Evolutionary conservation across 2,888 invertebrate genomes (phyloP).

Genomic region (Philereme vetulata): DNA sequence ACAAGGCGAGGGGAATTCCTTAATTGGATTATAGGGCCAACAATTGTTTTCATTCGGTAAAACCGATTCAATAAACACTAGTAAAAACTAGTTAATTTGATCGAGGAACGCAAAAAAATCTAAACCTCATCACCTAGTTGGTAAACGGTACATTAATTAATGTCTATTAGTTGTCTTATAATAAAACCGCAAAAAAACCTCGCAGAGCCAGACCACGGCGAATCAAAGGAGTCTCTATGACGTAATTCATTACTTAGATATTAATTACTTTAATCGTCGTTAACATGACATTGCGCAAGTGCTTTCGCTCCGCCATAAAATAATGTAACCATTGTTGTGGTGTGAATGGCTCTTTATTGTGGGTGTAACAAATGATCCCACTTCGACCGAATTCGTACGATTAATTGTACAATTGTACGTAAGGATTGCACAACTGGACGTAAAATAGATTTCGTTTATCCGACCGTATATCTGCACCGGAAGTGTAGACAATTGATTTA

Average conservation of each 20-base stretch:
- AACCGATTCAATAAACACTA: too few species aligned
- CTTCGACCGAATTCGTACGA: slow-evolving; percentile 54
- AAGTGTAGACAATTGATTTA: slow-evolving; percentile 42
- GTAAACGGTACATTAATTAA: slow-evolving; percentile 6
- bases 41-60: too few species aligned
- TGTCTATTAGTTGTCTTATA: slow-evolving; percentile 2
- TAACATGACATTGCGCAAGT: slow-evolving; percentile 69
- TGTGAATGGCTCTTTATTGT: slow-evolving; percentile 73
- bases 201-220: slow-evolving; percentile 27
- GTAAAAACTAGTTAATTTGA: too few species aligned
- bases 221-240: slow-evolving; percentile 57
- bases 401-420: slow-evolving; percentile 48
- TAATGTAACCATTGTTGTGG: slow-evolving; percentile 73
- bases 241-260: slow-evolving; percentile 71
- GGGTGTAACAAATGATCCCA: slow-evolving; percentile 56
- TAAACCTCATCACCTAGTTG: too few species aligned
- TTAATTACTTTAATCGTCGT: slow-evolving; percentile 78
- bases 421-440: slow-evolving; percentile 44
- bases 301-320: slow-evolving; percentile 74
- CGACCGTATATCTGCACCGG: slow-evolving; percentile 34
- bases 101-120: too few species aligned
- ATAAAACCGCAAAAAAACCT: background rate
- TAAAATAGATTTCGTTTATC: slow-evolving; percentile 42
- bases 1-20: too few species aligned
- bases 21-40: too few species aligned